Percentiles rank a stretch among this genome's conserved stretches.
These are phyloP conservation scores for Anomalospiza imberbis DNA, from an alignment of 2,797 vertebrate species.

Conservation along the genomic window DNA sequence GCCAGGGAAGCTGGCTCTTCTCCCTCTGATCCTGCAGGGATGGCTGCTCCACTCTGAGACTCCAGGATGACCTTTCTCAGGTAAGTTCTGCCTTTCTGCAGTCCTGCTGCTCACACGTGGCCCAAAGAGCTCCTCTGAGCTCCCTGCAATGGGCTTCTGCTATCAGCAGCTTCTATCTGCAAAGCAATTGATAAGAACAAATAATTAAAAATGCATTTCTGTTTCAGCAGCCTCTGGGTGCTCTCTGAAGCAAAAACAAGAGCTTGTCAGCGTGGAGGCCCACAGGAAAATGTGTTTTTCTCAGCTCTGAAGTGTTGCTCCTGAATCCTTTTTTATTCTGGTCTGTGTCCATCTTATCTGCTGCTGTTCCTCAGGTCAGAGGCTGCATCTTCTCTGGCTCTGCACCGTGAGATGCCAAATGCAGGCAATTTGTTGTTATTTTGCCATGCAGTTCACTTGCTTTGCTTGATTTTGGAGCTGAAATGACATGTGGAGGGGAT, in stretches of 20 bases:
- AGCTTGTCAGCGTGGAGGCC: not conserved
- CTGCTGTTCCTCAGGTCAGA: conserved; percentile 8
- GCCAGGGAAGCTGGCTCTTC: not conserved
- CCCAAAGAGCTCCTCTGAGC: not conserved
- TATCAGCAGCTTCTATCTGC: not conserved
- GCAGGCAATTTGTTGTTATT: conserved; percentile 21
- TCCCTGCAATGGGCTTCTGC: not conserved
- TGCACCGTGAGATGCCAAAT: not conserved
- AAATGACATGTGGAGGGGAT: not conserved
- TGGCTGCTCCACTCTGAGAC: not conserved
- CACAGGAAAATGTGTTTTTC: not conserved
- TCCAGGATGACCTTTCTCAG: not conserved
- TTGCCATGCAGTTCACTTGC: not conserved
- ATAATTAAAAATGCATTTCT: conserved; percentile 9
- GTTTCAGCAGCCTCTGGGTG: not conserved
- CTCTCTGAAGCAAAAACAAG: not conserved
- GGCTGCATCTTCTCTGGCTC: not conserved
- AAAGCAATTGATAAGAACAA: not conserved
- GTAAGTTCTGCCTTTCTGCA: not conserved
- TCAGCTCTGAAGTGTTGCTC: not conserved
- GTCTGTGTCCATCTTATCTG: not conserved
- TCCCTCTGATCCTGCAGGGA: not conserved
- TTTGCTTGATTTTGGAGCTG: not conserved
- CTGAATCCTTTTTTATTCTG: not conserved
- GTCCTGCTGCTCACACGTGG: not conserved